Percentiles rank a stretch among this genome's conserved stretches.
Conservation (phyloP, 2,113 vertebrate species). For the Actinemys pallida region DNA sequence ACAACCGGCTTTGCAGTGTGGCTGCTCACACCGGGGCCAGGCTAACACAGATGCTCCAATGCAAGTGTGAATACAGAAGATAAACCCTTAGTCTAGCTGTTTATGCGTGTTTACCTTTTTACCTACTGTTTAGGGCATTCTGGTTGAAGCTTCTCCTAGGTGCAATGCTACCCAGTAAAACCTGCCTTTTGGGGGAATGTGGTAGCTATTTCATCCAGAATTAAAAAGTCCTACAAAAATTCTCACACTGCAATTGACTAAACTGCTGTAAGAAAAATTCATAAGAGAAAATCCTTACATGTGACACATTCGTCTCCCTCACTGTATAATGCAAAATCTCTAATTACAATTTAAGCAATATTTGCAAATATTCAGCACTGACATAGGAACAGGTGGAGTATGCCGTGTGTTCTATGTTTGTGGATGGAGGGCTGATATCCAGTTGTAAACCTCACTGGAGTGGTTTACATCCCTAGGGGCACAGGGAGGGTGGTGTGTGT, state of each 20-base stretch:
- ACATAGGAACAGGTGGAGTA: not conserved
- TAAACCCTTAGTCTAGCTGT: not conserved
- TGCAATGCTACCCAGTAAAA: not conserved
- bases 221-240: constrained; percentile 13
- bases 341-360: not conserved
- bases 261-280: constrained; percentile 13
- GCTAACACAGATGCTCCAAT: not conserved
- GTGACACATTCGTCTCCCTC: not conserved
- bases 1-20: not conserved
- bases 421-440: accelerated
- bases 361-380: not conserved
- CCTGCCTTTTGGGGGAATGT: not conserved
- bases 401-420: not conserved
- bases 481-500: not conserved
- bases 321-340: not conserved
- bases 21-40: not conserved
- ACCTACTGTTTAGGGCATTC: not conserved
- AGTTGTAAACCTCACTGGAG: not conserved
- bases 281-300: not conserved
- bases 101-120: not conserved
- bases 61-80: not conserved
- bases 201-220: constrained; percentile 13
- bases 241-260: not conserved
- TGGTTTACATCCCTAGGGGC: not conserved
- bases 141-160: not conserved